phyloP scores from a whole-genome alignment of 35 echinoderm and acorn worm species.

The Antedon bifida region DNA sequence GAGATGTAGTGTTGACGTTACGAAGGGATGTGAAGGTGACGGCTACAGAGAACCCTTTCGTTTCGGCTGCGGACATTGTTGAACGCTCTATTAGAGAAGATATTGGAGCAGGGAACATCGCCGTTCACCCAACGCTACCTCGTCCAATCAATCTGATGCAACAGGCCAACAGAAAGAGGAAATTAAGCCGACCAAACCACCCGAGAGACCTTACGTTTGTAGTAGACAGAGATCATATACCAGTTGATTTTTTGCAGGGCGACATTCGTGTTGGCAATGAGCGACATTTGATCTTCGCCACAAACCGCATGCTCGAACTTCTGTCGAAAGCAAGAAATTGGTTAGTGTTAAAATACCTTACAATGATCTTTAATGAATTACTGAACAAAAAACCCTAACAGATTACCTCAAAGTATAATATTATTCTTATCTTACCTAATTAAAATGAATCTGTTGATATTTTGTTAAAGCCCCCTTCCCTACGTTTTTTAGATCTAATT shows the following conservation, averaged over 20 bases:
- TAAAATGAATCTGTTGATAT: no score
- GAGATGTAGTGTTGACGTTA: not conserved
- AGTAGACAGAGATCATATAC: not conserved
- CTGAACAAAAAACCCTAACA: no score
- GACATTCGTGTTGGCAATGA: conserved; percentile 6
- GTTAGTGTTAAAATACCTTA: no score
- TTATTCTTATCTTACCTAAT: no score
- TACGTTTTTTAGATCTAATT: no score
- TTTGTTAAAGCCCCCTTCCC: no score
- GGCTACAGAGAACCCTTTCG: conserved; percentile 4
- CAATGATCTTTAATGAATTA: no score
- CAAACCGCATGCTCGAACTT: conserved; percentile 16
- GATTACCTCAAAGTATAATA: no score
- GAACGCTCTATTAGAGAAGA: not conserved
- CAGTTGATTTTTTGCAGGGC: conserved; percentile 2
- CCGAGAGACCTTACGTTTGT: conserved; percentile 8
- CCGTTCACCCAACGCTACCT: not conserved
- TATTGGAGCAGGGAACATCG: not conserved
- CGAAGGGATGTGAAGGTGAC: not conserved
- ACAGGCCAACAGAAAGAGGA: conserved; percentile 2
- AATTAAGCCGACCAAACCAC: conserved; percentile 14
- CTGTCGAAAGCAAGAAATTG: conserved; percentile 23
- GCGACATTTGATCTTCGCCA: conserved; percentile 21
- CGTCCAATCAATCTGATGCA: conserved; percentile 11
- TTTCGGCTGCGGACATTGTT: conserved; percentile 23